A percentile compares a stretch with the other conserved stretches of the same genome.
phyloP scores from a whole-genome alignment of 2,888 invertebrate species.

The Rotaria magnacalcarata region DNA sequence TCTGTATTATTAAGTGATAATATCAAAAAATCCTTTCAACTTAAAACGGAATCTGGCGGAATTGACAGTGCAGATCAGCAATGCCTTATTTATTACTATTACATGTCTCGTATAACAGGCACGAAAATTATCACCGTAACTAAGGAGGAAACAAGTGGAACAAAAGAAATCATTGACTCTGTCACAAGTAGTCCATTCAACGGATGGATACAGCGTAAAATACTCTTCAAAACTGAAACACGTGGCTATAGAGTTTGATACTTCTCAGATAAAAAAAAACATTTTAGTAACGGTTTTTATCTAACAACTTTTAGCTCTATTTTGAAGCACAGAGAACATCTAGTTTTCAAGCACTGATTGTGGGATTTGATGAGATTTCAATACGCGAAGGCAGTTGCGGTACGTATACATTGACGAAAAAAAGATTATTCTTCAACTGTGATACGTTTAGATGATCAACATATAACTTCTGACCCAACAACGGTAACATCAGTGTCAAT shows the following conservation, averaged over 20 bases:
- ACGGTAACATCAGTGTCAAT: no score
- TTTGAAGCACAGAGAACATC: neutral
- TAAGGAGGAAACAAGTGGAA: neutral
- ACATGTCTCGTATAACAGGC: neutral
- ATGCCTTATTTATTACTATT: neutral
- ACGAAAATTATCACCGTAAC: neutral
- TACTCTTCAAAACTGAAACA: neutral
- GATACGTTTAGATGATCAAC: no score
- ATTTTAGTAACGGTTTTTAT: neutral
- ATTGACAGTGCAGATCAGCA: neutral
- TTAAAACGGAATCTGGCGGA: neutral
- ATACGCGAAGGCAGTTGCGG: neutral
- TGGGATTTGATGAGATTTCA: neutral
- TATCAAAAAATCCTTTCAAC: neutral
- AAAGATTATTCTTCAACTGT: neutral
- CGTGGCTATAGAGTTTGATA: neutral
- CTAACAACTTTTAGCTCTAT: neutral
- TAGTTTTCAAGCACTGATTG: neutral
- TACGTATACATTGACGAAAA: neutral
- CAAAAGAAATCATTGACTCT: neutral
- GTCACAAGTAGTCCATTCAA: neutral
- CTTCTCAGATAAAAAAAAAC: neutral
- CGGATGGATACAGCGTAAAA: neutral
- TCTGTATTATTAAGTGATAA: neutral
- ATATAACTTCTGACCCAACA: no score